Conservation (phyloP, 2,888 invertebrate genomes). For the Agriopis leucophaearia region DNA sequence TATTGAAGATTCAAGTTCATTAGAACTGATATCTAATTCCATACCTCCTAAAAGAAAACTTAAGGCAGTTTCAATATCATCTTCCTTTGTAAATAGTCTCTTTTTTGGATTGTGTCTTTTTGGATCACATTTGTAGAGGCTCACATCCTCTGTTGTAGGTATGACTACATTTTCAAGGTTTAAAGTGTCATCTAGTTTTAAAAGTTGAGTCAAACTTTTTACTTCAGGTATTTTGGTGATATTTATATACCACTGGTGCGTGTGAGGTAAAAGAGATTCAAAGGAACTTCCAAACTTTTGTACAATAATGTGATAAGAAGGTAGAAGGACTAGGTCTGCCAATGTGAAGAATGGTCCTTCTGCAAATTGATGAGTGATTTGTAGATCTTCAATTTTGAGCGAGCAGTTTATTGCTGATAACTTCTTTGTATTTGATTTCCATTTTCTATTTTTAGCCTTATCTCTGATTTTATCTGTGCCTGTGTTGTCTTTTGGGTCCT, state of each 20-base stretch:
- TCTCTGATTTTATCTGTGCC: conserved; percentile 54
- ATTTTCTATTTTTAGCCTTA: conserved; percentile 76
- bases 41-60: conserved; percentile 72
- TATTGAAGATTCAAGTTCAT: conserved; percentile 66
- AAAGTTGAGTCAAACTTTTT: conserved; percentile 41
- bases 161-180: conserved; percentile 58
- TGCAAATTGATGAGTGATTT: conserved; percentile 90
- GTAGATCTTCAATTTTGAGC: conserved; percentile 80
- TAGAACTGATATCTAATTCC: conserved; percentile 70
- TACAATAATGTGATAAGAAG: conserved; percentile 88
- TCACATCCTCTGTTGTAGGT: conserved; percentile 86
- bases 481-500: conserved; percentile 28
- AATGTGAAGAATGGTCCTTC: conserved; percentile 94
- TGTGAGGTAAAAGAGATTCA: conserved; percentile 85
- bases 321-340: conserved; percentile 93
- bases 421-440: conserved; percentile 76
- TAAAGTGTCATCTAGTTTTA: conserved; percentile 21
- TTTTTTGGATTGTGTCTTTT: conserved; percentile 91
- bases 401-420: conserved; percentile 72
- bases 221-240: conserved; percentile 58
- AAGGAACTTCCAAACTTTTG: conserved; percentile 72
- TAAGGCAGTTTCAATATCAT: conserved; percentile 89
- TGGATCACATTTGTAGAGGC: conserved; percentile 92
- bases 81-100: conserved; percentile 91
- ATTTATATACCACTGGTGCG: conserved; percentile 87